Evolutionary conservation across 2,113 vertebrate genomes (phyloP), one percentile per base, ranked within the genome.

Genomic region (Callopanchax toddi): DNA sequence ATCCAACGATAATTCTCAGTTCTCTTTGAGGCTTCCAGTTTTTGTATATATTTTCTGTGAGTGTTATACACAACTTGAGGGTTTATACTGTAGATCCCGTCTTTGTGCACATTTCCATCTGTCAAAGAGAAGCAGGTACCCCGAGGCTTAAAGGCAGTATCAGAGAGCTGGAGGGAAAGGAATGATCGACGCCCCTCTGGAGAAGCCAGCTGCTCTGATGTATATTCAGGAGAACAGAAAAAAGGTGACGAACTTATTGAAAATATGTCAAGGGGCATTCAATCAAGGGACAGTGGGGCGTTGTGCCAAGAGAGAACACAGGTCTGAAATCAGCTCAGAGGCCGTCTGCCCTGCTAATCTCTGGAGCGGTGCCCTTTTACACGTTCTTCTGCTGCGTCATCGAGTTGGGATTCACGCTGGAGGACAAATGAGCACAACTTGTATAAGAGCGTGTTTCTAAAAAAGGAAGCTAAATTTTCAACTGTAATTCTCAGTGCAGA

Each of bases 211-310:
- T 64, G 65, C 61, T 74, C 82, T 88, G 75, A 89, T 91, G 79
- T 86, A 89, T 89, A 90, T 92, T 90, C 84, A 91, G 55, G 55
- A 79, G 74, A 63, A 82, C 70, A 82, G 83, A 77, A 85, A 87
- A 89, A 90, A 90, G 91, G 86, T 90, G 87, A 87, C 73, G 62
- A 85, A 87, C 81, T 78, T 90, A 92, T 91, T 89, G 90, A 79
- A 88, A 82, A 91, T 50, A 68, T 88, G 91, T 91, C 90, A 87
- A 72, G 53, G 60, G 60, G 79, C 76, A 86, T 91, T 89, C 85
- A 83, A 85, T 88, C 85, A 73, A 16, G 63, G 78, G 78, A 64
- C 72, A 60, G 67, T 32, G 44, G 71, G 82, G 82, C 78, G 15
- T 17, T 25, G 55, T 76, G 87, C 86, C 83, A 87, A 79, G 60